These are phyloP conservation scores for Garra rufa DNA, from an alignment of 2,113 vertebrate species.

Conservation along the genomic window DNA sequence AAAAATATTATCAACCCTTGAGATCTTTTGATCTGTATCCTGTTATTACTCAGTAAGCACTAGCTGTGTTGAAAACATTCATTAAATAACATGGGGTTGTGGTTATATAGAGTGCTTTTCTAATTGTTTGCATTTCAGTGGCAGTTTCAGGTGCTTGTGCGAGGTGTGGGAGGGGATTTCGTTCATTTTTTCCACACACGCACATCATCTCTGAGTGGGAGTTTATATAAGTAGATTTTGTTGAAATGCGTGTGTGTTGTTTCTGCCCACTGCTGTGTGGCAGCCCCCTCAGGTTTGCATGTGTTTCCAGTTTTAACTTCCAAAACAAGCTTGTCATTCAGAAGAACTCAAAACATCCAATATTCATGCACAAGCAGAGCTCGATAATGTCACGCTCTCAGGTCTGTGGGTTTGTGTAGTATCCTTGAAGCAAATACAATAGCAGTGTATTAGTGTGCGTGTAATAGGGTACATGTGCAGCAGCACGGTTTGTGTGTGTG, in stretches of 20 bases:
- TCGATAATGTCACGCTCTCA: not conserved
- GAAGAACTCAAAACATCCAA: not conserved
- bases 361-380: not conserved
- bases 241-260: not conserved
- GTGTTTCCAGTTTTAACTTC: not conserved
- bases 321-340: conserved; percentile 9
- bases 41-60: not conserved
- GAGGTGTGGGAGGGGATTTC: conserved; percentile 27
- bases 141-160: not conserved
- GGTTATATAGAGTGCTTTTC: not conserved
- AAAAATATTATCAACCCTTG: not conserved
- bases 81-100: not conserved
- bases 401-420: not conserved
- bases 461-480: not conserved
- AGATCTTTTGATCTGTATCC: not conserved
- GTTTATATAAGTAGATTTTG: conserved; percentile 26
- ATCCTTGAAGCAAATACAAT: conserved; percentile 19
- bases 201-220: not conserved
- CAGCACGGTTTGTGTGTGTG: not conserved
- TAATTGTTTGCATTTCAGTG: not conserved
- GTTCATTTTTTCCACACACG: conserved; percentile 1
- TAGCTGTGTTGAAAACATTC: not conserved
- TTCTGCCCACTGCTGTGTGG: not conserved
- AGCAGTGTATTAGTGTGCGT: not conserved
- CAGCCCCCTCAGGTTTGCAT: not conserved